These are phyloP conservation scores for Atherinosoma microstoma DNA, from an alignment of 2,797 vertebrate genomes.

Conservation along the genomic window DNA sequence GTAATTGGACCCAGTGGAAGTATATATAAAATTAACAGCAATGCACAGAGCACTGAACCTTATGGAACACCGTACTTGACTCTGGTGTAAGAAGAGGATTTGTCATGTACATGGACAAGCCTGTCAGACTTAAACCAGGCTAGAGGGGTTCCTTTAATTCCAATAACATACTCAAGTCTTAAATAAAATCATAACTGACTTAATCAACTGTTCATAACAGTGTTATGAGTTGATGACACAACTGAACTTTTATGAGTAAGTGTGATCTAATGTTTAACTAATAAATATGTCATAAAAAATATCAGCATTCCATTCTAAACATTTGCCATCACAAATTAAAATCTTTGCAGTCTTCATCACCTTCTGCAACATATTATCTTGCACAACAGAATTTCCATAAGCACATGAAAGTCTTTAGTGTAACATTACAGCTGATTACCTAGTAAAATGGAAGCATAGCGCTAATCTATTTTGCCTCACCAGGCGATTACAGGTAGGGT, in stretches of 20 bases:
- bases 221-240: background rate
- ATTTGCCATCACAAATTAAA: background rate
- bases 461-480: conserved; percentile 43
- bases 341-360: conserved; percentile 29
- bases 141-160: no score
- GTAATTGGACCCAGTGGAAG: no score
- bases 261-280: background rate
- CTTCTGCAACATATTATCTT: conserved; percentile 16
- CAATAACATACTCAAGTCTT: background rate
- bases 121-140: no score
- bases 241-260: background rate
- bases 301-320: background rate
- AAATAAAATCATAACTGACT: background rate
- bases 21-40: no score
- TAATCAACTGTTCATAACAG: background rate
- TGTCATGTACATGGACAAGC: no score
- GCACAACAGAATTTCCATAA: conserved; percentile 15
- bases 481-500: conserved; percentile 55
- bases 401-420: conserved; percentile 20
- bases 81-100: no score
- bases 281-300: no score
- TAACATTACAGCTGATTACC: conserved; percentile 58
- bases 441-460: conserved; percentile 46
- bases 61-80: no score
- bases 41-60: no score